phyloP scores from a whole-genome alignment of 1,140 invertebrate species.

The Andrena cerasifolii region DNA sequence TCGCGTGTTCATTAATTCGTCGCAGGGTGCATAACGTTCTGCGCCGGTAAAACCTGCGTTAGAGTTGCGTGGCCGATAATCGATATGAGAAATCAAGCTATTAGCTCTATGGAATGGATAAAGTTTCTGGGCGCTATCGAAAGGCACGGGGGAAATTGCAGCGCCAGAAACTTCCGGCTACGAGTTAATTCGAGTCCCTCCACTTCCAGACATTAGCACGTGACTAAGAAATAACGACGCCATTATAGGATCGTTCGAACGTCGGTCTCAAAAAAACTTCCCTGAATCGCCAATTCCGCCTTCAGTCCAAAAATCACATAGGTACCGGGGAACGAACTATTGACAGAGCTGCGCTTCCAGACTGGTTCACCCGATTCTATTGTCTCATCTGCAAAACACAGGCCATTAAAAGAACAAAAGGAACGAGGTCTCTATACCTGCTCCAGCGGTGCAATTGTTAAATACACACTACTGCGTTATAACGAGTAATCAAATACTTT shows the following conservation, averaged over 20 bases:
- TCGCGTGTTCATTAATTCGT: conserved; percentile 8
- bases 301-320: no score
- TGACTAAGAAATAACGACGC: conserved; percentile 17
- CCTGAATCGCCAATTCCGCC: no score
- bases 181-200: conserved; percentile 12
- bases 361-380: conserved; percentile 5
- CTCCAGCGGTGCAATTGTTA: no score
- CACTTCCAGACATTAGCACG: background rate
- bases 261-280: background rate
- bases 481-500: no score
- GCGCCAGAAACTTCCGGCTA: conserved; percentile 15
- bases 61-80: conserved; percentile 18
- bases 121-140: conserved; percentile 25
- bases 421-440: no score
- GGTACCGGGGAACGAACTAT: conserved; percentile 24
- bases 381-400: background rate
- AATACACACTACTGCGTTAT: no score
- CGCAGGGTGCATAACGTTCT: background rate
- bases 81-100: conserved; percentile 37
- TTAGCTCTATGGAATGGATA: conserved; percentile 20
- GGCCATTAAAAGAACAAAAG: no score
- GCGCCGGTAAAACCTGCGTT: background rate
- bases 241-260: background rate
- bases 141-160: conserved; percentile 13
- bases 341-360: background rate